Conservation (phyloP, 2,113 vertebrate genomes). For the Dasyurus viverrinus region DNA sequence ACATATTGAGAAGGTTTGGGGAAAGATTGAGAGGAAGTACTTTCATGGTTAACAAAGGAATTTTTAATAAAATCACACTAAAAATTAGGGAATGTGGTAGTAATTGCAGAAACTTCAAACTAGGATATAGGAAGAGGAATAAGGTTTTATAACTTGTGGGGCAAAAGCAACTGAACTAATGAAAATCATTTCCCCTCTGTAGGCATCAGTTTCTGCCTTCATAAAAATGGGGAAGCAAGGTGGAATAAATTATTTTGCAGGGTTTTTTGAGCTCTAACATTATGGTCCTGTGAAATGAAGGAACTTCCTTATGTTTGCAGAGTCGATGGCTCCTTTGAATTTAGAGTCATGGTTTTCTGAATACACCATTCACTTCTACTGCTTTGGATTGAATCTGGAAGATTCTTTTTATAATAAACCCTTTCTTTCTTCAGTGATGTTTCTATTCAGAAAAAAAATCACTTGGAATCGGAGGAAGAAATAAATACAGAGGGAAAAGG, state of each 20-base stretch:
- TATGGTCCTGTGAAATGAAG: background rate
- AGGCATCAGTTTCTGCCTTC: background rate
- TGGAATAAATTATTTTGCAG: background rate
- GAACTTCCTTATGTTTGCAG: background rate
- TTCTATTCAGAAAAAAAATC: background rate
- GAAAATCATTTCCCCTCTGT: background rate
- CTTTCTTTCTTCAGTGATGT: background rate
- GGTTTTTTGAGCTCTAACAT: background rate
- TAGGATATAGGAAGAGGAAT: background rate
- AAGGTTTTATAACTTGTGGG: background rate
- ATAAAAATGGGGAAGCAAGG: background rate
- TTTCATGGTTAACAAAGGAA: background rate
- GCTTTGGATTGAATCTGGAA: background rate
- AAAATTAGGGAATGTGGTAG: background rate
- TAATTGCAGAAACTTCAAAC: background rate
- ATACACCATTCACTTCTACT: background rate
- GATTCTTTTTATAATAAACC: background rate
- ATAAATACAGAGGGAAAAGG: background rate
- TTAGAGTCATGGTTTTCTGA: background rate
- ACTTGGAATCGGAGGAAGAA: background rate
- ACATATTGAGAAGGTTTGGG: background rate
- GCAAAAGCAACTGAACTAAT: background rate
- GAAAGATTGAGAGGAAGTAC: background rate
- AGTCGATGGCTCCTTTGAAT: background rate
- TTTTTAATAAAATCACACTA: background rate